Evolutionary conservation across 2,113 vertebrate species (phyloP), one percentile per base, ranked within the genome.

Genomic region (Alaudala cheleensis): DNA sequence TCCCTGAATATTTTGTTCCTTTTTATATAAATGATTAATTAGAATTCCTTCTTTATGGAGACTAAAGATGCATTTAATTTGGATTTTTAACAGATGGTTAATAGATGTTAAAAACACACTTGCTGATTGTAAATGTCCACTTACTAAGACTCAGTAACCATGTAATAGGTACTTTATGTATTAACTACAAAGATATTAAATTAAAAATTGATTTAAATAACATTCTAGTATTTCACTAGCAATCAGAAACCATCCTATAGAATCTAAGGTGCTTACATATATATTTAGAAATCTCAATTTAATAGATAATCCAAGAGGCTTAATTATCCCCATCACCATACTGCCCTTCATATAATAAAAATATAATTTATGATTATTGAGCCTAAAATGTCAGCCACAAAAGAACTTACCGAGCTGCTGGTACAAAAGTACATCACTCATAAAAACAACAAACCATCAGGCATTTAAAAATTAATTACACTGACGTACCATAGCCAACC

Each of bases 21-120:
- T 87, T 80, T 69, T 72, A 51, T 16, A 65, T 37, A 81, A 81
- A 78, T 83, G 44, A 83, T 94, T 94, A 95, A 92, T 95, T 93
- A 88, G 69, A 61, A 31, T 22, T 90, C 51, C 69, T 90, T 95
- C 66, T 93, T 95, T 96, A 90, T 65, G 61, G 65, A 86, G 72
- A 57, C 90, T 92, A 93, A 94, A 94, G 86, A 92, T 56, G 86
- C 80, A 81, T 92, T 92, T 94, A 54, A 90, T 94, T 86, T 86
- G 72, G 76, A 24, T 83, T 96, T 96, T 92, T 94, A 96, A 72
- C 95, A 97, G 95, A 95, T 95, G 96, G 95, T 71, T 96, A 96
- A 93, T 93, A 95, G 95, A 79, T 89, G 86, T 91, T 93, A 84
- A 96, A 88, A 96, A 93, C 92, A 94, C 93, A 93, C 90, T 93